Conservation (phyloP, 2,888 invertebrate genomes). For the Lepidonotus clava region DNA sequence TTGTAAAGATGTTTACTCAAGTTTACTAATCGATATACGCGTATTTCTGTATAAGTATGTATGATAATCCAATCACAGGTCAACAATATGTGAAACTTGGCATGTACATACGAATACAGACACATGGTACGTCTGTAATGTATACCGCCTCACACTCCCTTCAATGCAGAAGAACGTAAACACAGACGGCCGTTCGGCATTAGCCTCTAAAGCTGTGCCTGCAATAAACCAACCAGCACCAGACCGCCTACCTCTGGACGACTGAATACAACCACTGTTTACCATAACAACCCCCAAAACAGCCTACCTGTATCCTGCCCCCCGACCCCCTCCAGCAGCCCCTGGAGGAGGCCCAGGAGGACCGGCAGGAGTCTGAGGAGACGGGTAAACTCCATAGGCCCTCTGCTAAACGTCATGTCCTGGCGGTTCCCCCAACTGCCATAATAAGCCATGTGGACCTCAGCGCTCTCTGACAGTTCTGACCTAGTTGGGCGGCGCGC, state of each 20-base stretch:
- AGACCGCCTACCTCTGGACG: no score
- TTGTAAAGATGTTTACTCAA: no score
- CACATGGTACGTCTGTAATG: no score
- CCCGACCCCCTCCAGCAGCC: neutral
- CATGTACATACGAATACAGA: no score
- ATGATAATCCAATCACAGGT: no score
- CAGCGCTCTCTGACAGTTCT: neutral
- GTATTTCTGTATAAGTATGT: no score
- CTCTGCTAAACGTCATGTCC: neutral
- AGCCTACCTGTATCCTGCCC: neutral
- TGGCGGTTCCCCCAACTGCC: neutral
- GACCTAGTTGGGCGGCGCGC: neutral
- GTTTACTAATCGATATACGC: no score
- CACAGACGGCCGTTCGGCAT: neutral
- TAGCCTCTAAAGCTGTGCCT: neutral
- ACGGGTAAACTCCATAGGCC: neutral
- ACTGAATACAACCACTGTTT: no score
- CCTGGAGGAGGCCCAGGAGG: slow-evolving; percentile 1
- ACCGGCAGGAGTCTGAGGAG: neutral
- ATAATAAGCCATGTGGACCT: no score
- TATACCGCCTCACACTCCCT: no score
- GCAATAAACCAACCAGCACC: neutral
- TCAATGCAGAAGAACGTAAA: no score
- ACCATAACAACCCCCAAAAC: neutral
- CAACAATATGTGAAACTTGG: no score